Percentiles rank a stretch among this genome's conserved stretches.
phyloP scores from a whole-genome alignment of 2,113 vertebrate species.

The Lophotis ruficrista region DNA sequence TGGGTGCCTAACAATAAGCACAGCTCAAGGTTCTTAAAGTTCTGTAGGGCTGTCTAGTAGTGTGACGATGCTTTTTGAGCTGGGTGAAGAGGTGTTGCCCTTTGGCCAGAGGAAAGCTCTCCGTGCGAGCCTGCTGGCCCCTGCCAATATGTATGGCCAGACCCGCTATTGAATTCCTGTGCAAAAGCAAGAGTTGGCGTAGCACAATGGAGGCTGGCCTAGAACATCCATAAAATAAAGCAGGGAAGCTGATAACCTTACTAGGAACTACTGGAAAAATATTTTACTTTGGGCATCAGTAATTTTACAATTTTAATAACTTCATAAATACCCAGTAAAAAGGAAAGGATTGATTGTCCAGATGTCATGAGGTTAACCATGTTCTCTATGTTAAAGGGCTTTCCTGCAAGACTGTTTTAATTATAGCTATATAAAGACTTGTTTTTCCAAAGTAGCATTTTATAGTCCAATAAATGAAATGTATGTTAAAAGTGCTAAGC shows the following conservation, averaged over 20 bases:
- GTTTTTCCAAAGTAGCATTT: constrained; percentile 79
- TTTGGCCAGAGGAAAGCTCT: constrained; percentile 56
- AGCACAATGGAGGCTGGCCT: constrained; percentile 6
- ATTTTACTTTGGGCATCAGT: constrained; percentile 9
- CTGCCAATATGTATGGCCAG: constrained; percentile 19
- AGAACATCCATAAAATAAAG: not conserved
- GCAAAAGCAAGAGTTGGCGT: not conserved
- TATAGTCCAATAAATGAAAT: constrained; percentile 80
- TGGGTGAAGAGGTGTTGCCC: constrained; percentile 62
- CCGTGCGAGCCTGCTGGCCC: constrained; percentile 54
- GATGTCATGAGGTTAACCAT: constrained; percentile 72
- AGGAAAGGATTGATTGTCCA: constrained; percentile 60
- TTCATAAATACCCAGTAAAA: constrained; percentile 70
- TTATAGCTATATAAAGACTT: constrained; percentile 78
- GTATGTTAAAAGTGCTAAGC: constrained; percentile 75
- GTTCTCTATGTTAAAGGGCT: constrained; percentile 64
- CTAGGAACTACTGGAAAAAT: constrained; percentile 14
- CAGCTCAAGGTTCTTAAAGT: constrained; percentile 65
- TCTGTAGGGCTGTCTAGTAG: constrained; percentile 59
- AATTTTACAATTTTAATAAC: constrained; percentile 75
- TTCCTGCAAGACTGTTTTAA: constrained; percentile 76
- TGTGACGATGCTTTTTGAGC: constrained; percentile 61
- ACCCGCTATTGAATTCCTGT: constrained; percentile 13
- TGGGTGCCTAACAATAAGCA: constrained; percentile 67
- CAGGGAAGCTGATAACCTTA: not conserved